phyloP scores from a whole-genome alignment of 2,888 invertebrate species.

The Rugalucina vietnamica region DNA sequence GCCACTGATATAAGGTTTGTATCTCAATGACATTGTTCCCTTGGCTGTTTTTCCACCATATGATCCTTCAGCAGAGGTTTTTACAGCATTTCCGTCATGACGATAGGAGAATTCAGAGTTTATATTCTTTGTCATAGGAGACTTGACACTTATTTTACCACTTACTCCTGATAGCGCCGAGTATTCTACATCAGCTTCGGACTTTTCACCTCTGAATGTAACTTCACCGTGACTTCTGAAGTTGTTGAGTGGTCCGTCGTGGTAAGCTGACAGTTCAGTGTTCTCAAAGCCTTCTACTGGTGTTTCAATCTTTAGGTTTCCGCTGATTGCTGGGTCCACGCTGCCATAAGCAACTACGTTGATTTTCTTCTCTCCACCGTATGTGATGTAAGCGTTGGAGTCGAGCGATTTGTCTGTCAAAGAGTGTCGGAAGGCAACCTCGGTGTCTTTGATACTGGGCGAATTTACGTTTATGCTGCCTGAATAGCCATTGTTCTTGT shows the following conservation, averaged over 20 bases:
- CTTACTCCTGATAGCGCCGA: constrained; percentile 35
- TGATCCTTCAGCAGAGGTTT: constrained; percentile 5
- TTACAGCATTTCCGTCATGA: not conserved
- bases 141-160: constrained; percentile 41
- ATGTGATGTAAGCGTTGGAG: constrained; percentile 9
- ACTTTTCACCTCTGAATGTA: constrained; percentile 32
- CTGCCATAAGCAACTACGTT: constrained; percentile 41
- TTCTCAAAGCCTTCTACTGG: constrained; percentile 50
- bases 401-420: constrained; percentile 6
- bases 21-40: not conserved
- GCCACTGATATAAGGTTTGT: not conserved
- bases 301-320: constrained; percentile 36
- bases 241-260: constrained; percentile 43
- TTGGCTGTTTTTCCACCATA: constrained; percentile 23
- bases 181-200: constrained; percentile 50
- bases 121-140: constrained; percentile 48
- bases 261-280: constrained; percentile 38
- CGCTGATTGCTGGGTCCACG: constrained; percentile 17
- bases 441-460: constrained; percentile 26
- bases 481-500: constrained; percentile 25
- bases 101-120: constrained; percentile 22
- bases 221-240: constrained; percentile 52
- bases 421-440: constrained; percentile 23
- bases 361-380: constrained; percentile 34
- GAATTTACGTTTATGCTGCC: constrained; percentile 26